A percentile compares a stretch with the other conserved stretches of the same genome.
phyloP scores from a whole-genome alignment of 1,140 invertebrate genomes.

The Neodiprion pinetum region DNA sequence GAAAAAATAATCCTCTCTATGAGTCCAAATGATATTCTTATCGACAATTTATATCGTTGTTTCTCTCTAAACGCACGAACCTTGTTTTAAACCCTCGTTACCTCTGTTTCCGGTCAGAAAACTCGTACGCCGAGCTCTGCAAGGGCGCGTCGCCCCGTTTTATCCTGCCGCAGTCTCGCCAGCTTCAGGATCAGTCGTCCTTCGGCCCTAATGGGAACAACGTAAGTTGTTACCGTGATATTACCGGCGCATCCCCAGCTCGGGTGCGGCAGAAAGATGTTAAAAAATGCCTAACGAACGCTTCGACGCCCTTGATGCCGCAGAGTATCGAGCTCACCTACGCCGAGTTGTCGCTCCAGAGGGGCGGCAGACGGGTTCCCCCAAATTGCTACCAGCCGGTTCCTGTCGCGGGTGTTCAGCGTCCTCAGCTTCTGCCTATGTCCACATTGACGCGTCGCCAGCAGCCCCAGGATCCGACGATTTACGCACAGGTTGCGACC shows the following conservation, averaged over 20 bases:
- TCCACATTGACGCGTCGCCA: slow-evolving; percentile 62
- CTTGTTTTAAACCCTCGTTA: neutral
- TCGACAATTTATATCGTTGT: neutral
- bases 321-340: slow-evolving; percentile 66
- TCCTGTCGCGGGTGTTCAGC: slow-evolving; percentile 57
- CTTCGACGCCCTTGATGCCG: slow-evolving; percentile 23
- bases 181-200: slow-evolving; percentile 42
- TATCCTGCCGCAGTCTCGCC: slow-evolving; percentile 47
- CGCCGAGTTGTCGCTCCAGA: slow-evolving; percentile 62
- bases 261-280: slow-evolving; percentile 13
- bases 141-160: slow-evolving; percentile 54
- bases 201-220: slow-evolving; percentile 45
- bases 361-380: slow-evolving; percentile 53
- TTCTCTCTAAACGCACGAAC: no score
- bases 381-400: slow-evolving; percentile 58
- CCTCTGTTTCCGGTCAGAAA: slow-evolving; percentile 41
- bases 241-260: slow-evolving; percentile 16
- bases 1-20: slow-evolving; percentile 1
- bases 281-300: slow-evolving; percentile 23
- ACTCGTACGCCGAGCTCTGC: slow-evolving; percentile 55
- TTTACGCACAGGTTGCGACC: slow-evolving; percentile 68
- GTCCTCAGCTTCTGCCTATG: slow-evolving; percentile 56
- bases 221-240: slow-evolving; percentile 38
- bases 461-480: slow-evolving; percentile 64
- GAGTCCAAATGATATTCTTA: slow-evolving; percentile 5